Percentiles rank a stretch among this genome's conserved stretches.
Conservation (phyloP, 1,140 invertebrate species). For the Phortica variegata region DNA sequence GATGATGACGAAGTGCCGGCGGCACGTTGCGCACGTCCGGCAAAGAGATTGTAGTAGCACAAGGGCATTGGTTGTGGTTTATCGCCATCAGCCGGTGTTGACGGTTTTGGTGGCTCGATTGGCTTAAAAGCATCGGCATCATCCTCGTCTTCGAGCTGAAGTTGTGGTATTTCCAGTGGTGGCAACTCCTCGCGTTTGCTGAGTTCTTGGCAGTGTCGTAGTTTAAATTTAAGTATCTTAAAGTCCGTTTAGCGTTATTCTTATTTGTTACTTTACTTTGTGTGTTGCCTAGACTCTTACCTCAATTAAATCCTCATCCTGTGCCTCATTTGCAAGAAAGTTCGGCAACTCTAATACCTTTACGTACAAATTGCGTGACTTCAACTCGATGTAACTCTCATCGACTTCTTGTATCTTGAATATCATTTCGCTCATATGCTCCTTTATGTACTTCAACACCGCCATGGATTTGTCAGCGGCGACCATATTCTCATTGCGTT, state of each 20-base stretch:
- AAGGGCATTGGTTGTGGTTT: conserved; percentile 53
- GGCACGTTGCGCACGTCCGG: conserved; percentile 43
- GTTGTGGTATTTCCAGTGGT: conserved; percentile 34
- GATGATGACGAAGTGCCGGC: conserved; percentile 49
- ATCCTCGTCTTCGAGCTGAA: conserved; percentile 36
- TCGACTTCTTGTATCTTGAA: conserved; percentile 56
- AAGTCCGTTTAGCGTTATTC: background rate
- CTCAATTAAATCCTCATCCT: conserved; percentile 47
- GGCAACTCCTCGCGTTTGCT: conserved; percentile 37
- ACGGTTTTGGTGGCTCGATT: conserved; percentile 35
- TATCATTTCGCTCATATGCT: conserved; percentile 53
- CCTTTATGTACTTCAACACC: conserved; percentile 60
- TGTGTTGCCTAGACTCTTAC: conserved; percentile 13
- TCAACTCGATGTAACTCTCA: conserved; percentile 44
- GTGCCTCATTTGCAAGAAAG: conserved; percentile 36
- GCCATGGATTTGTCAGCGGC: conserved; percentile 58
- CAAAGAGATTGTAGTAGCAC: conserved; percentile 53
- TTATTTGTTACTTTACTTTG: too few species aligned
- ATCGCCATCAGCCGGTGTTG: conserved; percentile 37
- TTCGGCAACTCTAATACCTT: conserved; percentile 41
- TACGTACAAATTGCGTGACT: conserved; percentile 30
- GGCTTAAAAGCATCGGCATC: conserved; percentile 32
- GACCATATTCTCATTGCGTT: conserved; percentile 55
- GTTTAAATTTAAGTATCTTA: conserved; percentile 46
- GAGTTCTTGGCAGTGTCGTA: conserved; percentile 45